Conservation (phyloP, 1,140 invertebrate species). For the Belonocnema kinseyi region DNA sequence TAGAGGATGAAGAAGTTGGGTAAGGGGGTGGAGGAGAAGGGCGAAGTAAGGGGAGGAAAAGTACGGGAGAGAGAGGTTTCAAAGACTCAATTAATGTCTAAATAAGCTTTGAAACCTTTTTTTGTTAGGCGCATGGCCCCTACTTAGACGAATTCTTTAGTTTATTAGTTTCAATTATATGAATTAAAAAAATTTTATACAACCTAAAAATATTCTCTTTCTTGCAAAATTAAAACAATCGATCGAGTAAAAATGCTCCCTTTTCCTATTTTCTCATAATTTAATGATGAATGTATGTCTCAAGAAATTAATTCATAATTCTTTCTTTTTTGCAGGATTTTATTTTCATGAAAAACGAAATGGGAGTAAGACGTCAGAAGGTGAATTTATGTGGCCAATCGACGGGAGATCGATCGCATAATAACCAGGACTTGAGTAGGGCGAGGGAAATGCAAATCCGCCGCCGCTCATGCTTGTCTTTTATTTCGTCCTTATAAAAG, state of each 20-base stretch:
- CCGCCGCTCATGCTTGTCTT: conserved; percentile 46
- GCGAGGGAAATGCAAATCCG: conserved; percentile 52
- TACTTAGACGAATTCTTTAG: no score
- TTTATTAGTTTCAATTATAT: no score
- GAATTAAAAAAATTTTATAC: no score
- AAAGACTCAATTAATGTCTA: no score
- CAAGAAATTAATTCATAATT: conserved; percentile 32
- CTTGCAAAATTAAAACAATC: no score
- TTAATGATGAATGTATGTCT: conserved; percentile 25
- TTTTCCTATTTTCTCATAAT: conserved; percentile 36
- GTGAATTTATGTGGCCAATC: conserved; percentile 55
- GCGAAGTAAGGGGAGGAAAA: no score
- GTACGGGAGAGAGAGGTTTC: no score
- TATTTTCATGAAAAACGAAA: conserved; percentile 11
- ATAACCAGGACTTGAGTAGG: conserved; percentile 42
- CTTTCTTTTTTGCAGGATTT: conserved; percentile 34
- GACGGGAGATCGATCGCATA: conserved; percentile 55
- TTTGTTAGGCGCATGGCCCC: no score
- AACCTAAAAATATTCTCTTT: no score
- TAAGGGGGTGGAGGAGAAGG: no score
- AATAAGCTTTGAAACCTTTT: no score
- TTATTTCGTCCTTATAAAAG: conserved; percentile 45
- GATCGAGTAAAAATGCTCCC: neutral
- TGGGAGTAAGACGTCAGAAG: conserved; percentile 43
- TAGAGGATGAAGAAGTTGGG: no score